These are phyloP conservation scores for Girardia tigrina DNA, from an alignment of 2,888 invertebrate species.

Conservation along the genomic window DNA sequence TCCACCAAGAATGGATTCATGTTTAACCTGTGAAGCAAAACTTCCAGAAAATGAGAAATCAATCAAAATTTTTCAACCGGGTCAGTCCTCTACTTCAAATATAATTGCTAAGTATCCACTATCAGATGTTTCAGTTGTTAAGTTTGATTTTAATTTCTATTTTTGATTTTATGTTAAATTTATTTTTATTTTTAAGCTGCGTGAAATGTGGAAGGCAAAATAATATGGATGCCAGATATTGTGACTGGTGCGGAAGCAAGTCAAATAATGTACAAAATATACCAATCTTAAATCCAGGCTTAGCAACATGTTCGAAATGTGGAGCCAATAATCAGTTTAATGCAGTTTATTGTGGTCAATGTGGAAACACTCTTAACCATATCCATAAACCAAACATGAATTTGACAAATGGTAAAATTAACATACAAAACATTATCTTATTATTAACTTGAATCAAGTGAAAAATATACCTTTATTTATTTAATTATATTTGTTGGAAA, in stretches of 20 bases:
- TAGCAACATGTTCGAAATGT: slow-evolving; percentile 43
- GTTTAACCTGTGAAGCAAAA: slow-evolving; percentile 41
- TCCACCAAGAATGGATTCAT: slow-evolving; percentile 40
- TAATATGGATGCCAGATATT: slow-evolving; percentile 45
- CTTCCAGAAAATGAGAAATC: slow-evolving; percentile 38
- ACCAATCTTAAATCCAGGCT: background rate
- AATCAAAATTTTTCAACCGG: slow-evolving; percentile 37
- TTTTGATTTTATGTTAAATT: background rate
- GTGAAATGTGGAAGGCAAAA: slow-evolving; percentile 45
- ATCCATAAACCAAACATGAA: slow-evolving; percentile 39
- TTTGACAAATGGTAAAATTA: background rate
- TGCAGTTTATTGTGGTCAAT: slow-evolving; percentile 43
- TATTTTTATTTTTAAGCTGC: slow-evolving; percentile 40
- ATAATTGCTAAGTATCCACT: background rate
- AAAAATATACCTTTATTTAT: too few relatives aligned
- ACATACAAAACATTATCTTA: too few relatives aligned
- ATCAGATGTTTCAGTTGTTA: background rate
- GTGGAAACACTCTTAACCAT: slow-evolving; percentile 43
- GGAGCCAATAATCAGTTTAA: slow-evolving; percentile 43
- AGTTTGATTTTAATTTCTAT: background rate
- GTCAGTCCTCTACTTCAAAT: slow-evolving; percentile 38
- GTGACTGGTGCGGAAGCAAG: slow-evolving; percentile 49
- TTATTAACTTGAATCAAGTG: too few relatives aligned
- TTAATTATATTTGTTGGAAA: too few relatives aligned
- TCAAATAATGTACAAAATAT: background rate